Evolutionary conservation across 2,113 vertebrate genomes (phyloP).

Genomic region (Perca flavescens): DNA sequence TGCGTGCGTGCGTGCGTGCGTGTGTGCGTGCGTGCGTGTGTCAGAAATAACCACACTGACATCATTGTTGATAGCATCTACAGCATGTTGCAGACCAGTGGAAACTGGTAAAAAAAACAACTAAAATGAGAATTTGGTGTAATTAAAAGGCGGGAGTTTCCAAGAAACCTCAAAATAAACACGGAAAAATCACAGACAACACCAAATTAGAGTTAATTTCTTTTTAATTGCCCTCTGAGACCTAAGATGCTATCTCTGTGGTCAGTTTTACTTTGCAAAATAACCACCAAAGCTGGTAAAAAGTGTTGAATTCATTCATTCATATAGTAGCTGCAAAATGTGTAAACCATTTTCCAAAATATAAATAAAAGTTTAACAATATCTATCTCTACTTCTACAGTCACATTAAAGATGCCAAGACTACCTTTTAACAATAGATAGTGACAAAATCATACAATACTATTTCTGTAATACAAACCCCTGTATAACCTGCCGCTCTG

Average conservation of each 20-base stretch:
- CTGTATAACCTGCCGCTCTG: conserved; percentile 10
- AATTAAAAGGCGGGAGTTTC: conserved; percentile 88
- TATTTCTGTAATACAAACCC: conserved; percentile 12
- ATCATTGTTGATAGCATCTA: conserved; percentile 93
- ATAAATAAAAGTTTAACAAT: background rate
- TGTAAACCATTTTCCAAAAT: background rate
- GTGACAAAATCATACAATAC: background rate
- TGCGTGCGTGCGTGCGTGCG: conserved; percentile 22
- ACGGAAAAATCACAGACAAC: conserved; percentile 84
- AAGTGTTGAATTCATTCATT: conserved; percentile 43
- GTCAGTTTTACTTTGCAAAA: conserved; percentile 77
- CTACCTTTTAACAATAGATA: background rate
- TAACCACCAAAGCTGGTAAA: conserved; percentile 69
- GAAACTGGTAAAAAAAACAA: conserved; percentile 62
- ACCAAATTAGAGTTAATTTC: conserved; percentile 83
- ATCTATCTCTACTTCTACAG: background rate
- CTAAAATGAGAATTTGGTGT: conserved; percentile 71
- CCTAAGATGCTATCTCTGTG: conserved; percentile 81
- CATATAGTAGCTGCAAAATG: background rate
- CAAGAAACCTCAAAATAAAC: conserved; percentile 86
- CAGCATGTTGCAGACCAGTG: conserved; percentile 88
- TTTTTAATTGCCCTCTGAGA: conserved; percentile 83
- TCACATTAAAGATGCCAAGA: background rate
- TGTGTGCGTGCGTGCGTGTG: conserved; percentile 30
- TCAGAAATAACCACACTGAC: conserved; percentile 88